These are phyloP conservation scores for Macroramphosus scolopax DNA, from an alignment of 2,797 vertebrate species.

Conservation along the genomic window DNA sequence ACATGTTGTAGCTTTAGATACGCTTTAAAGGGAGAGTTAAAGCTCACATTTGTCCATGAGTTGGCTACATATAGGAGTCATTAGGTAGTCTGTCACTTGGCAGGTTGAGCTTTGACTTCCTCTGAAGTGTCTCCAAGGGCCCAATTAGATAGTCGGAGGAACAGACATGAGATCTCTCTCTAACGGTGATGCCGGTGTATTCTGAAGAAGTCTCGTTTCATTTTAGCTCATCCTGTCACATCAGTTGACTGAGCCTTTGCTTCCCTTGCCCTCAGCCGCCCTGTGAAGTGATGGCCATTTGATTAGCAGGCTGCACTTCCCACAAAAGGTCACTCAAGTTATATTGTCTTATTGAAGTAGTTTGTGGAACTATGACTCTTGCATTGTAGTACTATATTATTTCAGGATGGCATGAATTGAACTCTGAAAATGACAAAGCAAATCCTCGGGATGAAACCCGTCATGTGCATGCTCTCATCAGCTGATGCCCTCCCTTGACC, in stretches of 20 bases:
- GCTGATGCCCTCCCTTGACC: constrained; percentile 33
- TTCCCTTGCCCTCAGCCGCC: constrained; percentile 3
- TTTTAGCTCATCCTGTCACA: constrained; percentile 26
- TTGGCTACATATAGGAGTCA: too few species aligned
- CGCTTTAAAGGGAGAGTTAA: too few species aligned
- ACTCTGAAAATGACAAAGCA: too few species aligned
- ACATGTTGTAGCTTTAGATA: too few species aligned
- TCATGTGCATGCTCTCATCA: constrained; percentile 10
- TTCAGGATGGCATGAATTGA: too few species aligned
- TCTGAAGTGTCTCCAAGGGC: constrained; percentile 60
- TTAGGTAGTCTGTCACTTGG: constrained; percentile 35
- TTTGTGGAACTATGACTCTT: too few species aligned
- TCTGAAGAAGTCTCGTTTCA: constrained; percentile 10
- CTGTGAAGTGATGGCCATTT: constrained; percentile 20
- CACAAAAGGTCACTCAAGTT: too few species aligned
- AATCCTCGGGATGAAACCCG: too few species aligned
- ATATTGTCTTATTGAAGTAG: too few species aligned
- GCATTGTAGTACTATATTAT: too few species aligned
- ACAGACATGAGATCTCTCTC: constrained; percentile 31
- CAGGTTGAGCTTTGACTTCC: constrained; percentile 44
- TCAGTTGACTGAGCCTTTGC: constrained; percentile 30
- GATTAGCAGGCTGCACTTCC: constrained; percentile 5
- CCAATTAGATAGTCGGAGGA: constrained; percentile 55
- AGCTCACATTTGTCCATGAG: constrained; percentile 8
- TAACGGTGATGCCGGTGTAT: constrained; percentile 14